Evolutionary conservation across 1,140 invertebrate genomes (phyloP), one percentile per base, ranked within the genome.

Genomic region (Berghia stephanieae): DNA sequence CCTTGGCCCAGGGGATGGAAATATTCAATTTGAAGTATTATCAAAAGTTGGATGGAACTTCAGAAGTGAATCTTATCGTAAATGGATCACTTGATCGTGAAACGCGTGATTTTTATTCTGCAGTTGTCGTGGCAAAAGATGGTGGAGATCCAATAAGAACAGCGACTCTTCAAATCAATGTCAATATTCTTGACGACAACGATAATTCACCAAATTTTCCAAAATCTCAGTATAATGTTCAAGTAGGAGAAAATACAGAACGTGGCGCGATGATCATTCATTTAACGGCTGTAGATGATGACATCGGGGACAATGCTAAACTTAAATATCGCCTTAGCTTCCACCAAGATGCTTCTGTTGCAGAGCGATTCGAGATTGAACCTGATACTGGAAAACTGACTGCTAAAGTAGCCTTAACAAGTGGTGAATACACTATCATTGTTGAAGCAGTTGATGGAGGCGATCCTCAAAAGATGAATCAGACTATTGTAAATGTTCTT

Each of bases 251-350:
- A 72, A 79, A 82, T 27, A 76, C 79, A 6, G 68, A 60, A 84
- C 95, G 96, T 1, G 83, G 2, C 96, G 98, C 77, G 4, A 97
- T 85, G 95, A 96, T 38, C 95, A 95, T 85, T 0, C 92, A 96
- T 95, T 94, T 98, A 63, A 94, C 94, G 66, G 97, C 97, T 0
- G 95, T 94, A 31, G 97, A 98, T 90, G 94, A 95, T 0, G 97
- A 98, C 90, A 96, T 95, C 83, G 96, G 96, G 24, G 94, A 96
- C 24, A 98, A 98, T 89, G 95, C 96, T 0, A 93, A 96, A 90
- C 94, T 99, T 27, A 96, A 95, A 89, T 99, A 98, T 90, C 96
- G 95, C 0, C 94, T 4, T 38, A 79, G 77, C 57, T 46, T 71
- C 13, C 75, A 68, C 49, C 80, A 81, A 49, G 72, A 78, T 42